phyloP scores from a whole-genome alignment of 2,113 vertebrate species.

The Oncorhynchus gorbuscha region DNA sequence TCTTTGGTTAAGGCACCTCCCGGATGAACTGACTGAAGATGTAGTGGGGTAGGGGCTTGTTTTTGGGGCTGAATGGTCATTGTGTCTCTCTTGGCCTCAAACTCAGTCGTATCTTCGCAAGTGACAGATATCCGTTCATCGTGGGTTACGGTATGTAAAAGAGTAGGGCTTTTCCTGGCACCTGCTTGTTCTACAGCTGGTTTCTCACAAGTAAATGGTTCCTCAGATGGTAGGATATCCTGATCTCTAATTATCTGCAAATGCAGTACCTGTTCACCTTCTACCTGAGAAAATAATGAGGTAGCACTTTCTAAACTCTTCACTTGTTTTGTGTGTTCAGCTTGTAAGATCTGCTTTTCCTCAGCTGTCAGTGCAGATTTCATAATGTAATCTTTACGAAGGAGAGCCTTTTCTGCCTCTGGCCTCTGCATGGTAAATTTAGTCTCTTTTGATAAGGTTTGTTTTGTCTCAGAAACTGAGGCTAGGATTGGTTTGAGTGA shows the following conservation, averaged over 20 bases:
- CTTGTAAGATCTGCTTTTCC: conserved; percentile 69
- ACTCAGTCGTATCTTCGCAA: conserved; percentile 64
- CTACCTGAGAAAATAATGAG: conserved; percentile 59
- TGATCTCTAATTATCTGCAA: conserved; percentile 76
- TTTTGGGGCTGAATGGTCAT: conserved; percentile 57
- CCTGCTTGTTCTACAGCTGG: conserved; percentile 60
- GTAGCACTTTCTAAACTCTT: conserved; percentile 59
- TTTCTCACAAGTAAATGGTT: conserved; percentile 66
- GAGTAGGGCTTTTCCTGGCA: conserved; percentile 63
- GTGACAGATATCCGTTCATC: conserved; percentile 68
- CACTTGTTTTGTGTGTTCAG: conserved; percentile 62
- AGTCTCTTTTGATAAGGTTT: conserved; percentile 67
- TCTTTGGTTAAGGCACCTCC: conserved; percentile 77
- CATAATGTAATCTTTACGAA: conserved; percentile 59
- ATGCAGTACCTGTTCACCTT: conserved; percentile 69
- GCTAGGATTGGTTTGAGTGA: conserved; percentile 43
- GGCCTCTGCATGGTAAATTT: conserved; percentile 50
- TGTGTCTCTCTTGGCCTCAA: conserved; percentile 54
- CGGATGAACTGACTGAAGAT: conserved; percentile 69
- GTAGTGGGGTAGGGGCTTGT: conserved; percentile 66
- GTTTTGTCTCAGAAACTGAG: conserved; percentile 66
- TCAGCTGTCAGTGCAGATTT: conserved; percentile 68
- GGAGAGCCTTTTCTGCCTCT: conserved; percentile 54
- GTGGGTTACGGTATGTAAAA: conserved; percentile 67
- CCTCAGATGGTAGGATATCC: conserved; percentile 70